Base-by-base conservation (phyloP, 2,888 invertebrate genomes). In the Neoitamus cyanurus region DNA sequence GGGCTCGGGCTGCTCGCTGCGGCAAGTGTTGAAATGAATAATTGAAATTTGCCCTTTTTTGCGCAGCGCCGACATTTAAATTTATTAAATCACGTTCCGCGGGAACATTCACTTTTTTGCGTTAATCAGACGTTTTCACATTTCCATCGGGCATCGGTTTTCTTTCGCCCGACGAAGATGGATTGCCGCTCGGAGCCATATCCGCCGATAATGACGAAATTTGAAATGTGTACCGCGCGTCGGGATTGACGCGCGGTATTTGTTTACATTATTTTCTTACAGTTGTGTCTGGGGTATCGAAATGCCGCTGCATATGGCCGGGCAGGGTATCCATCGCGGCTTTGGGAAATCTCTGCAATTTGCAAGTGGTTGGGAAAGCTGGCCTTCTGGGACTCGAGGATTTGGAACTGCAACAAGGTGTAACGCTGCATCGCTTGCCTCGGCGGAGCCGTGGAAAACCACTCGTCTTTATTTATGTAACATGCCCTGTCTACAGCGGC, bases 21-120 rank as follows among this genome's bases (percentile, higher is more conserved):
- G 25, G 58, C 58, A 58, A 58, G 58, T 58, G 58, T 58, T 58
- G 58, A 58, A 58, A 58, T 58, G 58, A 58, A 58, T 58, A 58
- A 58, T 58, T 58, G 58, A 58, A 58, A 58, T 58, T 58, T 58
- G 20, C 58, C 58, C 58, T 58, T 58, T 58, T 58, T 58, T 58
- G 58, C 15, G 2, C 58, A 58, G 58, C 58, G 58, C 58, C 58
- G 58, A 58, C 58, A 58, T 58, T 58, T 58, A 58, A 58, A 58
- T 58, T 58, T 58, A 58, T 58, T 58, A 58, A 58, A 58, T 58
- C 58, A 58, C 58, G 58, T 58, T 58, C 58, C 58, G 20, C 58
- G 20, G 58, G 58, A 58, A 58, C 58, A 58, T 58, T 58, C 58
- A 58, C 58, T 58, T 58, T 58, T 58, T 58, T 58, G 25, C 58